phyloP scores from a whole-genome alignment of 1,140 invertebrate species.

The Tetragonula clypearis region DNA sequence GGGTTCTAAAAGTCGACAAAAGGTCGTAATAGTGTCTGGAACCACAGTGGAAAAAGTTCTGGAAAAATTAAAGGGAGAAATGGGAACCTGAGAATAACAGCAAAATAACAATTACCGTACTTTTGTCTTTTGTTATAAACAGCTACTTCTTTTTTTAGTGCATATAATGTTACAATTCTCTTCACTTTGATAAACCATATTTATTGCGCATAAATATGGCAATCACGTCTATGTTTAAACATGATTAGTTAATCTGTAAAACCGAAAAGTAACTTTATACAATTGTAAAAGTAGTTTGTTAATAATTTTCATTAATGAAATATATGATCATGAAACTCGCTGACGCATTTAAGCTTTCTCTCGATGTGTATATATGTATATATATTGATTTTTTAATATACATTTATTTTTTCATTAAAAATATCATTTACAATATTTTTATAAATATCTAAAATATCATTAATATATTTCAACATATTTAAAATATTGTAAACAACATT shows the following conservation, averaged over 20 bases:
- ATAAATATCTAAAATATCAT: neutral
- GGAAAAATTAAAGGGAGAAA: constrained; percentile 75
- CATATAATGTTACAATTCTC: constrained; percentile 11
- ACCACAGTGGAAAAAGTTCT: constrained; percentile 74
- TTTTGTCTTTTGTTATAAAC: constrained; percentile 13
- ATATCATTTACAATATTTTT: constrained; percentile 16
- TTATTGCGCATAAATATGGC: constrained; percentile 65
- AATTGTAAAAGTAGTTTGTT: constrained; percentile 21
- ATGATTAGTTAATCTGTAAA: constrained; percentile 36
- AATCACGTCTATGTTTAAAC: constrained; percentile 38
- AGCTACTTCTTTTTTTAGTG: constrained; percentile 5
- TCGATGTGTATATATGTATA: neutral
- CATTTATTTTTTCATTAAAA: neutral
- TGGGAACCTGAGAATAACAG: constrained; percentile 54
- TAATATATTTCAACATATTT: neutral
- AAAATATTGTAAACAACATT: constrained; percentile 13
- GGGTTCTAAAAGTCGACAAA: constrained; percentile 82
- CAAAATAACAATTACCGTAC: neutral
- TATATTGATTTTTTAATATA: neutral
- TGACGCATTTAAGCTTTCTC: neutral
- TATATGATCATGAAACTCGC: neutral
- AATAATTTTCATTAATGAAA: neutral
- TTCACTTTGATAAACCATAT: constrained; percentile 22
- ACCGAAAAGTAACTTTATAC: constrained; percentile 41
- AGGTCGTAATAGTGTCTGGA: constrained; percentile 77